These are phyloP conservation scores for Lepidurus apus DNA, from an alignment of 1,140 invertebrate genomes.

Conservation along the genomic window DNA sequence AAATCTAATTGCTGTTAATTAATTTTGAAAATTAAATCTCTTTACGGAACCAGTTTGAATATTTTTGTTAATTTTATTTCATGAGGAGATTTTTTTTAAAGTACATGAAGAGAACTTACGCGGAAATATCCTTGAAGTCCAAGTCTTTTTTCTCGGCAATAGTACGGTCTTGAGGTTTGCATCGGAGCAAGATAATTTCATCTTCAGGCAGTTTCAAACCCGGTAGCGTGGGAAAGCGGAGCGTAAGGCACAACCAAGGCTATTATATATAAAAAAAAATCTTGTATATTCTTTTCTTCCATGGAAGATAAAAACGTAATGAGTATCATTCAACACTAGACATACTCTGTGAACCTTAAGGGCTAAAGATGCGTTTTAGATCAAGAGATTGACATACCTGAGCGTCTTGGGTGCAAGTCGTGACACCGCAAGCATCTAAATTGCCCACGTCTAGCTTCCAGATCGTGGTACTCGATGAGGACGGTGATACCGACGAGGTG, in stretches of 20 bases:
- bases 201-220: conserved; percentile 59
- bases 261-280: conserved; percentile 30
- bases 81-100: not conserved
- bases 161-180: conserved; percentile 55
- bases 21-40: too few relatives aligned
- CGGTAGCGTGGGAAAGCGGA: conserved; percentile 56
- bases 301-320: not conserved
- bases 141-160: conserved; percentile 52
- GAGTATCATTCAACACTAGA: not conserved
- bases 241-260: conserved; percentile 50
- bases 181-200: conserved; percentile 55
- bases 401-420: conserved; percentile 31
- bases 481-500: not conserved
- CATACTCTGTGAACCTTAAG: not conserved
- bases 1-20: not conserved
- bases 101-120: not conserved
- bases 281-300: not conserved
- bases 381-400: conserved; percentile 20
- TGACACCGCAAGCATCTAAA: conserved; percentile 34
- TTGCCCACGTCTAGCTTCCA: conserved; percentile 34
- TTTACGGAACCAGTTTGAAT: not conserved
- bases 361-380: not conserved
- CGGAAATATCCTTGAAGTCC: conserved; percentile 38
- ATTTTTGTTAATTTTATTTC: not conserved
- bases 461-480: not conserved